Conservation (phyloP, 2,113 vertebrate genomes). For the Apistogramma diplotaenia region DNA sequence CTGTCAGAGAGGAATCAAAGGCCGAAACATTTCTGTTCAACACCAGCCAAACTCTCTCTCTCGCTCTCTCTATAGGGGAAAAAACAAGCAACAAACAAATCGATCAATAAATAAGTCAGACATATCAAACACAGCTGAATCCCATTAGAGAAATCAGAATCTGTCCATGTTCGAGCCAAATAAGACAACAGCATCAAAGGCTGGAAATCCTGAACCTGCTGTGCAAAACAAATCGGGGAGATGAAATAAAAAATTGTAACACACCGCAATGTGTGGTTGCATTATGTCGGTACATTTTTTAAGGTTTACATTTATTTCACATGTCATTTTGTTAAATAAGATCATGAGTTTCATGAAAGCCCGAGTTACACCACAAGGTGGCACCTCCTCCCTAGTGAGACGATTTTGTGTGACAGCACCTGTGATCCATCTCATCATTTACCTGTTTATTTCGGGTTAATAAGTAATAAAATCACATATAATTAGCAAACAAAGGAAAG, state of each 20-base stretch:
- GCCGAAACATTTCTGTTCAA: background rate
- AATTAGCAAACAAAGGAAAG: too few relatives aligned
- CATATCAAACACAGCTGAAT: constrained; percentile 1
- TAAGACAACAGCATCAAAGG: background rate
- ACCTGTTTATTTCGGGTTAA: too few relatives aligned
- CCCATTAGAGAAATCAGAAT: constrained; percentile 7
- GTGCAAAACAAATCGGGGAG: background rate
- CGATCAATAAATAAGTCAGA: background rate
- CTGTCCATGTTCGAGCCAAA: background rate
- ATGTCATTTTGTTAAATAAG: background rate
- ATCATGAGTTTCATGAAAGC: background rate
- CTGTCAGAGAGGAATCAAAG: constrained; percentile 28
- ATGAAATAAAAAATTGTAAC: background rate
- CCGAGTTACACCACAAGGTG: background rate
- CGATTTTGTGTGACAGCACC: too few relatives aligned
- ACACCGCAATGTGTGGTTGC: background rate
- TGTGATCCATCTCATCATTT: too few relatives aligned
- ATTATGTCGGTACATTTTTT: background rate
- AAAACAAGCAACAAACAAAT: background rate
- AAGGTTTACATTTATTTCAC: background rate
- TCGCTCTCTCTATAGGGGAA: background rate
- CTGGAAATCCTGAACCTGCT: background rate
- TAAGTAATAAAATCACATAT: background rate
- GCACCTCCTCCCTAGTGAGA: background rate
- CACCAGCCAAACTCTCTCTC: background rate